Evolutionary conservation across 2,113 vertebrate genomes (phyloP), one percentile per base, ranked within the genome.

Genomic region (Pampusana beccarii): DNA sequence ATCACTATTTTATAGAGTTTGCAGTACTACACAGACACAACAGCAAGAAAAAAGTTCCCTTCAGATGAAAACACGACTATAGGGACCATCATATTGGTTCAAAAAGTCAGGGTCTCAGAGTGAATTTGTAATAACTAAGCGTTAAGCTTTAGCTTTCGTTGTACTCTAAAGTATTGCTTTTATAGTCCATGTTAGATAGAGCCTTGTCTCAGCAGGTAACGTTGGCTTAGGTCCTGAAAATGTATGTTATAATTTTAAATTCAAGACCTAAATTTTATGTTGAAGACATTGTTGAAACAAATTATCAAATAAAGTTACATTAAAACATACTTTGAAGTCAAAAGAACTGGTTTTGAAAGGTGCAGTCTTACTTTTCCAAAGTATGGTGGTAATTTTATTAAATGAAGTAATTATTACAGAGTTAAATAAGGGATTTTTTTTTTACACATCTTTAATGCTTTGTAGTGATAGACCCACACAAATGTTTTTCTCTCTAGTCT

Each of bases 401-500:
- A 61, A 56, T 42, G 0, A 62, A 85, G 65, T 42, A 67, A 69
- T 65, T 75, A 75, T 1, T 48, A 16, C 67, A 69, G 38, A 25
- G 8, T 53, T 84, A 81, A 91, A 82, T 36, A 36, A 14, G 11
- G 7, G 7, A 80, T 3, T 0, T 17, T 58, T 28, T 42, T 28
- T 28, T 4, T 40, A 25, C 8, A 13, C 1, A 1, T 46, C 19
- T 84, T 65, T 29, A 71, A 75, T 0, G 0, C 5, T 82, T 72
- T 13, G 5, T 8, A 83, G 26, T 0, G 1, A 40, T 3, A 19
- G 6, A 48, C 7, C 5, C 42, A 50, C 9, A 38, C 7, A 67
- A 54, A 34, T 34, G 7, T 20, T 88, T 85, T 85, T 58, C 25
- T 50, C n/a, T 65, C 5, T 70, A 66, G 13, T 75, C 6, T 2